Conservation (phyloP, 53 echinoderm and acorn worm species). For the Crossaster papposus region DNA sequence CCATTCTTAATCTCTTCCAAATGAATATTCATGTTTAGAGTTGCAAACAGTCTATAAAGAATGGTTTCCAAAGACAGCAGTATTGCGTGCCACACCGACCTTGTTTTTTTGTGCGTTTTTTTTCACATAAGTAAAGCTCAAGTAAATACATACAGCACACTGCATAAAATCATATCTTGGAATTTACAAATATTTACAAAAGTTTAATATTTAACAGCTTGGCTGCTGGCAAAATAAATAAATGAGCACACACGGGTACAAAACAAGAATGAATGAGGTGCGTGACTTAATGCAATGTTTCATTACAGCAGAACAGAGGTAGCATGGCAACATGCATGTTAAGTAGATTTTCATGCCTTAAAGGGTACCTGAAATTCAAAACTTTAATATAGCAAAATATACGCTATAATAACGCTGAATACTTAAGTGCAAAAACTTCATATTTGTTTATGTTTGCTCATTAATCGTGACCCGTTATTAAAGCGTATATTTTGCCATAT, state of each 20-base stretch:
- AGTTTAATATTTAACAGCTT: background rate
- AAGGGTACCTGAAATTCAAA: too few relatives aligned
- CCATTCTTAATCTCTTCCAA: too few relatives aligned
- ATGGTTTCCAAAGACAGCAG: background rate
- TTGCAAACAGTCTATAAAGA: background rate
- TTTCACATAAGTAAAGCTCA: background rate
- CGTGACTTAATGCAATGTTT: background rate
- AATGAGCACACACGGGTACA: background rate
- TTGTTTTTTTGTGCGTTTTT: background rate
- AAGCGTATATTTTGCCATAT: too few relatives aligned
- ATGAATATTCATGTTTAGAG: background rate
- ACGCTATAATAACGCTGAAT: too few relatives aligned
- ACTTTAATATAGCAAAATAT: too few relatives aligned
- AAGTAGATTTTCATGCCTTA: background rate
- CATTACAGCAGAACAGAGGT: constrained; percentile 6
- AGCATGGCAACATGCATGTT: constrained; percentile 10
- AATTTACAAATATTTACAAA: constrained; percentile 21
- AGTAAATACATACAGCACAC: constrained; percentile 14
- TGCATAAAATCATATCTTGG: background rate
- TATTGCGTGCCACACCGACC: background rate
- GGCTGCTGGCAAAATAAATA: background rate
- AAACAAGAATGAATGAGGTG: background rate
- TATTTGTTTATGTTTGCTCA: too few relatives aligned
- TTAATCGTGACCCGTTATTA: too few relatives aligned
- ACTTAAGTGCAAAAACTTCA: too few relatives aligned